phyloP scores from a whole-genome alignment of 2,113 vertebrate species.

The Caranx ignobilis region DNA sequence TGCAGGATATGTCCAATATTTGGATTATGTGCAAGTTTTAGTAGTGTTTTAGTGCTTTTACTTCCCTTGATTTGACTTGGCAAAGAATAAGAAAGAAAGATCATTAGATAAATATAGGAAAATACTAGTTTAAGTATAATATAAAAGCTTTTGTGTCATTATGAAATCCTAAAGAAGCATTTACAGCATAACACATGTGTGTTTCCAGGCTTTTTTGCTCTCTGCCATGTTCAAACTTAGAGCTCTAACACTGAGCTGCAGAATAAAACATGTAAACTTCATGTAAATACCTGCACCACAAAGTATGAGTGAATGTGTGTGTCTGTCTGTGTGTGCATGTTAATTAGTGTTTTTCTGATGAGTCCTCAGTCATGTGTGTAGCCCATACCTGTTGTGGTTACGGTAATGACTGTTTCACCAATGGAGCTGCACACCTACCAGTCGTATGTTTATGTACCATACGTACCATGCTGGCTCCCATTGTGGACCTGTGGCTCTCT shows the following conservation, averaged over 20 bases:
- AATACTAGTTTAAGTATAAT: too few relatives aligned
- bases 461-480: constrained; percentile 73
- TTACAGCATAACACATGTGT: neutral
- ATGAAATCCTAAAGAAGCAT: neutral
- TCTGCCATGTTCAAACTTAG: neutral
- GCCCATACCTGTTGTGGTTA: constrained; percentile 23
- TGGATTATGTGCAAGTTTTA: too few relatives aligned
- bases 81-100: too few relatives aligned
- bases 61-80: too few relatives aligned
- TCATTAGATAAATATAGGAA: too few relatives aligned
- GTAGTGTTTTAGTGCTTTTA: too few relatives aligned
- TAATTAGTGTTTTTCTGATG: constrained; percentile 10
- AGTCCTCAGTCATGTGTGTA: constrained; percentile 21
- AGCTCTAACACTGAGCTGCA: neutral
- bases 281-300: neutral
- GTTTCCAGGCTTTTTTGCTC: neutral
- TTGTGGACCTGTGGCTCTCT: constrained; percentile 64
- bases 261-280: too few relatives aligned
- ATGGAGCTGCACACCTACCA: constrained; percentile 27
- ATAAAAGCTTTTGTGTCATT: neutral
- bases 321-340: neutral
- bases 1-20: too few relatives aligned
- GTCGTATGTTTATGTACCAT: constrained; percentile 70
- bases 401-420: constrained; percentile 46
- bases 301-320: neutral